Conservation (phyloP, 2,113 vertebrate species). For the Epinephelus lanceolatus region DNA sequence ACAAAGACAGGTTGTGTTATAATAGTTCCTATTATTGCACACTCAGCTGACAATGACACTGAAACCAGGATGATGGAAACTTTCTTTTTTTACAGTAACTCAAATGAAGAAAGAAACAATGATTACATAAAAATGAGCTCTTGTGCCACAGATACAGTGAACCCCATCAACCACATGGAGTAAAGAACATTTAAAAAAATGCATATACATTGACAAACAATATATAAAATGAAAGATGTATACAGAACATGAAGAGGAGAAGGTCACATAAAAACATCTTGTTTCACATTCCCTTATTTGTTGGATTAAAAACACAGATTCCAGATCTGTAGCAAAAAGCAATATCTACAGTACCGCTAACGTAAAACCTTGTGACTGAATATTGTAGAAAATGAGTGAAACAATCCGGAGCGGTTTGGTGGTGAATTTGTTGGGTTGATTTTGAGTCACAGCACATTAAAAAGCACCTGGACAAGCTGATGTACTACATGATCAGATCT, state of each 20-base stretch:
- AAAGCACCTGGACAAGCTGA: background rate
- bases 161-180: constrained; percentile 8
- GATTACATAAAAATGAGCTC: constrained; percentile 45
- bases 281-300: constrained; percentile 54
- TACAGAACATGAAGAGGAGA: constrained; percentile 1
- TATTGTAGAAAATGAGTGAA: background rate
- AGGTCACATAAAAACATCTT: background rate
- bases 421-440: background rate
- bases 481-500: constrained; percentile 3
- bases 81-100: constrained; percentile 16
- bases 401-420: background rate
- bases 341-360: background rate
- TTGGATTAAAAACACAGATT: constrained; percentile 55
- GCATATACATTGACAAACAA: constrained; percentile 17
- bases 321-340: constrained; percentile 57
- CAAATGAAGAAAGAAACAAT: constrained; percentile 26
- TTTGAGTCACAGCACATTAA: constrained; percentile 13
- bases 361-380: background rate
- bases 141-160: constrained; percentile 47
- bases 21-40: constrained; percentile 61
- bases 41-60: constrained; percentile 49
- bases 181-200: constrained; percentile 30
- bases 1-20: constrained; percentile 24
- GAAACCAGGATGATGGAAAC: constrained; percentile 21
- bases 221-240: constrained; percentile 36